These are phyloP conservation scores for Dyspetes luteomarginatus DNA, from an alignment of 2,888 invertebrate genomes.

Conservation along the genomic window DNA sequence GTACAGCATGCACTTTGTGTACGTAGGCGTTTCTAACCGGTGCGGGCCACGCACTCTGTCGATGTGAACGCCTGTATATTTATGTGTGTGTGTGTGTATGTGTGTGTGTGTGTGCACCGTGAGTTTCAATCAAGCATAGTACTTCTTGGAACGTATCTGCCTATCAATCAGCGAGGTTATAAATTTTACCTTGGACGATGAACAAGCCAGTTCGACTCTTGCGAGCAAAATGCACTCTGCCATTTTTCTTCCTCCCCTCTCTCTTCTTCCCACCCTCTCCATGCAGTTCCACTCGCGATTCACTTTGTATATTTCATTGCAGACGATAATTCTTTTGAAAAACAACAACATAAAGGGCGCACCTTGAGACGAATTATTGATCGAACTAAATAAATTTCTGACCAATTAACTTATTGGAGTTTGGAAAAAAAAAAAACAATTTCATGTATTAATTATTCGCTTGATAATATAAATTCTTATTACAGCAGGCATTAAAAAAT, in stretches of 20 bases:
- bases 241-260: neutral
- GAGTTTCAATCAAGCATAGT: conserved; percentile 81
- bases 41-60: conserved; percentile 49
- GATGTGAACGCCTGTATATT: conserved; percentile 9
- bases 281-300: conserved; percentile 9
- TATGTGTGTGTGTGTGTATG: too few species aligned
- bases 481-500: too few species aligned
- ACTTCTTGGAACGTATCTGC: conserved; percentile 81
- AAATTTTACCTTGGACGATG: conserved; percentile 76
- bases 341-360: conserved; percentile 10
- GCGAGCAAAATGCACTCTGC: conserved; percentile 31
- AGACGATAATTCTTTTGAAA: conserved; percentile 39
- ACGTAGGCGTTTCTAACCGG: neutral
- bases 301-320: conserved; percentile 46
- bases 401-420: too few species aligned
- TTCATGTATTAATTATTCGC: too few species aligned
- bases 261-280: neutral
- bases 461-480: too few species aligned
- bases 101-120: conserved; percentile 69
- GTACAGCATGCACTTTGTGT: neutral
- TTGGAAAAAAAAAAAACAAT: too few species aligned
- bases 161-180: conserved; percentile 79
- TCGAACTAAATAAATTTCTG: too few species aligned
- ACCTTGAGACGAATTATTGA: too few species aligned
- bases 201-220: conserved; percentile 62